Conservation (phyloP, 2,888 invertebrate species). For the Eledona agricola region DNA sequence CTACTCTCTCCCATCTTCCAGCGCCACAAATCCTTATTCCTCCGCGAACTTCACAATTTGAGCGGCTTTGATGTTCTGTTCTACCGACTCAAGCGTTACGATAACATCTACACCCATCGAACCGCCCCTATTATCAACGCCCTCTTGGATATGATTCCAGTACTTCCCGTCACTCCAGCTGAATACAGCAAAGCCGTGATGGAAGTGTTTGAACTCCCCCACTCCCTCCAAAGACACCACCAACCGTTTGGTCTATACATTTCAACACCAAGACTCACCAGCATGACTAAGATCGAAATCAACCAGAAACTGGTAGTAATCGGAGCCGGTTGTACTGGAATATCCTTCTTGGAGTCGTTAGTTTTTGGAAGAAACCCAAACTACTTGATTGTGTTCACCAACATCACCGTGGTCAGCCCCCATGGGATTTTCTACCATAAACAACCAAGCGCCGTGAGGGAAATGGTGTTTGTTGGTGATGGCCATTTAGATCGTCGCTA, state of each 20-base stretch:
- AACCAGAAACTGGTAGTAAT: slow-evolving; percentile 72
- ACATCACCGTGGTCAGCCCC: slow-evolving; percentile 74
- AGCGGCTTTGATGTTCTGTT: slow-evolving; percentile 66
- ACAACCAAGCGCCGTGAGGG: slow-evolving; percentile 54
- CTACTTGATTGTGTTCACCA: slow-evolving; percentile 65
- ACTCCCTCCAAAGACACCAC: slow-evolving; percentile 36
- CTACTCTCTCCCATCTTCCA: slow-evolving; percentile 70
- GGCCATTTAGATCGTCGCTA: slow-evolving; percentile 67
- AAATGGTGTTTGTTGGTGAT: slow-evolving; percentile 65
- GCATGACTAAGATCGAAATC: slow-evolving; percentile 63
- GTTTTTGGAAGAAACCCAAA: slow-evolving; percentile 62
- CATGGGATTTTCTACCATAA: slow-evolving; percentile 66
- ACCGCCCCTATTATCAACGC: slow-evolving; percentile 45
- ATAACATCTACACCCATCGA: slow-evolving; percentile 43
- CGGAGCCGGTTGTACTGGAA: slow-evolving; percentile 71
- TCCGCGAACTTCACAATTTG: slow-evolving; percentile 70
- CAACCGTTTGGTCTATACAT: slow-evolving; percentile 66
- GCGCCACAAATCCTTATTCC: slow-evolving; percentile 66
- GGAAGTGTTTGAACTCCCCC: slow-evolving; percentile 33
- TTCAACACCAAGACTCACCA: slow-evolving; percentile 65
- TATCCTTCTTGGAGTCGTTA: slow-evolving; percentile 71
- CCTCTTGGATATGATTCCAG: slow-evolving; percentile 49
- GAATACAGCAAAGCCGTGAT: slow-evolving; percentile 46
- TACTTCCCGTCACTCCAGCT: slow-evolving; percentile 47
- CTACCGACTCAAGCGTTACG: slow-evolving; percentile 65